phyloP scores from a whole-genome alignment of 2,797 vertebrate genomes.

The Amazona finschi region DNA sequence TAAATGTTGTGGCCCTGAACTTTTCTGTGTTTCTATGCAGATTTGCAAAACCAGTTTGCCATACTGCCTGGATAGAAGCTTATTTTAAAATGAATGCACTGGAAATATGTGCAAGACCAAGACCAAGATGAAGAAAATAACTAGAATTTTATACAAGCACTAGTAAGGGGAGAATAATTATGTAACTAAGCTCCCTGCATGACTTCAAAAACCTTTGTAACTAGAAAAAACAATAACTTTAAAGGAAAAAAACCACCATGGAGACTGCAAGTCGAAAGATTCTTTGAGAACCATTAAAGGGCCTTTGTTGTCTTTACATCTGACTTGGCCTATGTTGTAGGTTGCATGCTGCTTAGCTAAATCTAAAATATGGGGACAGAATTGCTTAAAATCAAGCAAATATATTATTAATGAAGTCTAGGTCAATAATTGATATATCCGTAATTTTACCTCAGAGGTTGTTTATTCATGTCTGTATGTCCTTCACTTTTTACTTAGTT shows the following conservation, averaged over 20 bases:
- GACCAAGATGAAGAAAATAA: background rate
- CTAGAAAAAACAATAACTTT: conserved; percentile 60
- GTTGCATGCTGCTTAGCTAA: conserved; percentile 27
- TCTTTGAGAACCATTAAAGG: conserved; percentile 64
- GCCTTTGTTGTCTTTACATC: conserved; percentile 33
- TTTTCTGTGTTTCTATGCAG: background rate
- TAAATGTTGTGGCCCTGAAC: background rate
- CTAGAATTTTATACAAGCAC: conserved; percentile 20
- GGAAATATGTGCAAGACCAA: background rate
- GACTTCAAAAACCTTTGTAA: conserved; percentile 33
- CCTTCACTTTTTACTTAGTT: background rate
- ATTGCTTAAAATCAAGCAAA: background rate
- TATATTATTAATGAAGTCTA: background rate
- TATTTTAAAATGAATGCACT: conserved; percentile 37
- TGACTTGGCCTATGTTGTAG: conserved; percentile 21
- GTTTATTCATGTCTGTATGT: background rate
- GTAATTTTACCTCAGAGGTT: background rate
- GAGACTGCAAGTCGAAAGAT: conserved; percentile 16
- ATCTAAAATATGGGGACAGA: background rate
- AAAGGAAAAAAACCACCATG: conserved; percentile 24
- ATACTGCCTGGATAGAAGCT: background rate
- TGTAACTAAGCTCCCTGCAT: background rate
- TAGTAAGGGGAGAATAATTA: conserved; percentile 15
- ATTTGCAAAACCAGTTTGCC: conserved; percentile 7
- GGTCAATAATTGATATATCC: background rate